Percentiles rank a stretch among this genome's conserved stretches.
These are phyloP conservation scores for Mastomys natalensis DNA, from an alignment of 2,113 vertebrate species.

Conservation along the genomic window DNA sequence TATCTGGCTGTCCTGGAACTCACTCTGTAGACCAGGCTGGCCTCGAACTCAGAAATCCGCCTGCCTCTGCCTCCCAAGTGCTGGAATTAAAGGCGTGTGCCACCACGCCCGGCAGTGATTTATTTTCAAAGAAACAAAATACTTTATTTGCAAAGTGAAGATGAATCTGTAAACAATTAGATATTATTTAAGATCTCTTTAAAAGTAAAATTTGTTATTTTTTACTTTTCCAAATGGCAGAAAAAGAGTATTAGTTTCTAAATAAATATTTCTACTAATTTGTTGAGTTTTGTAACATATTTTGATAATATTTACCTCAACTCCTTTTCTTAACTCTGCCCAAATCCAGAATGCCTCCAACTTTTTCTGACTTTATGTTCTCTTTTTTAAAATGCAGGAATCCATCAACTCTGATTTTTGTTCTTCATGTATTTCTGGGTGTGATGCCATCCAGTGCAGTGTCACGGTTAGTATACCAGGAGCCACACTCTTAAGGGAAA, in stretches of 20 bases:
- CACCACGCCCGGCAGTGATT: not conserved
- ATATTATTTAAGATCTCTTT: not conserved
- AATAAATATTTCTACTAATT: not conserved
- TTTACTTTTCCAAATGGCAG: constrained; percentile 34
- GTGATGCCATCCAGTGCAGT: too few species aligned
- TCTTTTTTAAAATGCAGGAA: not conserved
- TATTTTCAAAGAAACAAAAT: not conserved
- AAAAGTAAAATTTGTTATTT: constrained; percentile 38
- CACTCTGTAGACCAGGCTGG: too few species aligned
- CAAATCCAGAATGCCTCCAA: not conserved
- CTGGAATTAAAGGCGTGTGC: not conserved
- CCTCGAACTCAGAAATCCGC: not conserved
- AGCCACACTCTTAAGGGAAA: not conserved
- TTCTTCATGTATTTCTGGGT: not conserved
- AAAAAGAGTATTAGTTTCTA: not conserved
- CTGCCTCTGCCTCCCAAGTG: not conserved
- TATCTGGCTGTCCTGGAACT: too few species aligned
- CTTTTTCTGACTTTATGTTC: not conserved
- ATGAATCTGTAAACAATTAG: constrained; percentile 30
- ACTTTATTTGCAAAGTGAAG: constrained; percentile 28
- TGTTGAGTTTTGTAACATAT: not conserved
- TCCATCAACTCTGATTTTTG: not conserved
- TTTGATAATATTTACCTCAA: not conserved
- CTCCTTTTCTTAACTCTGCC: not conserved
- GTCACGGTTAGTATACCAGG: too few species aligned